A percentile compares a stretch with the other conserved stretches of the same genome.
phyloP scores from a whole-genome alignment of 2,113 vertebrate species.

The Gallinago media region DNA sequence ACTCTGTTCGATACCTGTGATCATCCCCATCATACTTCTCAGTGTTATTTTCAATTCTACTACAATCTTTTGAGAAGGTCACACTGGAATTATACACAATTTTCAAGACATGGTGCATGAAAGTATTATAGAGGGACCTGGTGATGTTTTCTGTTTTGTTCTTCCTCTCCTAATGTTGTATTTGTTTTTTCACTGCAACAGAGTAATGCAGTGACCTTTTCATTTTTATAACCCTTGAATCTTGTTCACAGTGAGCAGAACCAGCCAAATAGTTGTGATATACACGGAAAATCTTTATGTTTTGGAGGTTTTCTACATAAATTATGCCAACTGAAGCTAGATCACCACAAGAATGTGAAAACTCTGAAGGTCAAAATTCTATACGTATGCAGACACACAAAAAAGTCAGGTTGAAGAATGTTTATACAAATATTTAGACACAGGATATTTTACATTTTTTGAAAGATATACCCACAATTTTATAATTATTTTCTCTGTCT shows the following conservation, averaged over 20 bases:
- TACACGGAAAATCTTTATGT: not conserved
- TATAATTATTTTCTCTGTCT: not conserved
- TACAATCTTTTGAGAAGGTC: not conserved
- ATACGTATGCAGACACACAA: rapidly evolving
- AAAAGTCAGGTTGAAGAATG: not conserved
- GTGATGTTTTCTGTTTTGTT: not conserved
- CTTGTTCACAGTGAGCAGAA: not conserved
- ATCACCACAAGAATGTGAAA: not conserved
- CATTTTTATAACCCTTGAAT: not conserved
- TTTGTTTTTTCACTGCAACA: not conserved
- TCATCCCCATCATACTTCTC: not conserved
- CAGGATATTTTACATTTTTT: not conserved
- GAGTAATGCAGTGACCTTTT: not conserved
- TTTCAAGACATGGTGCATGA: not conserved
- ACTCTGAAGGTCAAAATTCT: not conserved
- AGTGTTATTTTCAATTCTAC: not conserved
- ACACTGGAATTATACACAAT: not conserved
- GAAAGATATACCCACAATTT: not conserved
- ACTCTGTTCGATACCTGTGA: not conserved
- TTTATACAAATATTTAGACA: not conserved
- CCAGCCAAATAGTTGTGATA: not conserved
- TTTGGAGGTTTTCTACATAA: not conserved
- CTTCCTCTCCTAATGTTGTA: not conserved
- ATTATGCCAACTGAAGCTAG: not conserved
- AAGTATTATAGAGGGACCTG: not conserved